Conservation (phyloP, 2,113 vertebrate genomes). For the Cavia aperea region DNA sequence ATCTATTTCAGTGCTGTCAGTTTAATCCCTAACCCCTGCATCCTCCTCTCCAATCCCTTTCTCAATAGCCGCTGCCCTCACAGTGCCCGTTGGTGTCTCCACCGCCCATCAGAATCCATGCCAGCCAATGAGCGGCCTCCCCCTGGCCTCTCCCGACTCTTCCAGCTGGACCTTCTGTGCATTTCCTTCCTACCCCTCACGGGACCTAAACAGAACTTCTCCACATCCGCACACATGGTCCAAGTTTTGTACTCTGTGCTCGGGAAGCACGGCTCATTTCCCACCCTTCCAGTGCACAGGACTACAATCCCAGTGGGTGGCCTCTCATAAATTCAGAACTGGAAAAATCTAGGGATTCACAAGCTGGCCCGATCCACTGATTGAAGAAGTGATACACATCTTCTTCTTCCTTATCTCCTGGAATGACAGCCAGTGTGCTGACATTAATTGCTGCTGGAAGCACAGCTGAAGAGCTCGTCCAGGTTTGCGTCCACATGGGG, state of each 20-base stretch:
- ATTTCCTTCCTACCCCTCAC: background rate
- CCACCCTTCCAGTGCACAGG: background rate
- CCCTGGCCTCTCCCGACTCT: background rate
- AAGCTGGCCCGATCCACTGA: background rate
- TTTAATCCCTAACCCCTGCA: background rate
- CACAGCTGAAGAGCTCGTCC: background rate
- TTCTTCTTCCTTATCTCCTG: background rate
- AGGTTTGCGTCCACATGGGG: background rate
- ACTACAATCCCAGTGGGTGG: background rate
- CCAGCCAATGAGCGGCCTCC: background rate
- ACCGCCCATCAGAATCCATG: background rate
- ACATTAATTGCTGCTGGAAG: background rate
- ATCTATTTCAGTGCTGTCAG: background rate
- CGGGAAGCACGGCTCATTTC: background rate
- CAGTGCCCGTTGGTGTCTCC: background rate
- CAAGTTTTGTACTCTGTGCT: background rate
- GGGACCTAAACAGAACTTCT: background rate
- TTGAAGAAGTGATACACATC: background rate
- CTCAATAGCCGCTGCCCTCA: background rate
- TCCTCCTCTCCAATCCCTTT: background rate
- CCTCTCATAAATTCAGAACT: background rate
- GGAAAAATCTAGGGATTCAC: conserved; percentile 11
- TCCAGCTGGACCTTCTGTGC: background rate
- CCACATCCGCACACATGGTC: background rate
- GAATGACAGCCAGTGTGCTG: background rate